phyloP scores from a whole-genome alignment of 2,113 vertebrate genomes.

The Bostrychus sinensis region DNA sequence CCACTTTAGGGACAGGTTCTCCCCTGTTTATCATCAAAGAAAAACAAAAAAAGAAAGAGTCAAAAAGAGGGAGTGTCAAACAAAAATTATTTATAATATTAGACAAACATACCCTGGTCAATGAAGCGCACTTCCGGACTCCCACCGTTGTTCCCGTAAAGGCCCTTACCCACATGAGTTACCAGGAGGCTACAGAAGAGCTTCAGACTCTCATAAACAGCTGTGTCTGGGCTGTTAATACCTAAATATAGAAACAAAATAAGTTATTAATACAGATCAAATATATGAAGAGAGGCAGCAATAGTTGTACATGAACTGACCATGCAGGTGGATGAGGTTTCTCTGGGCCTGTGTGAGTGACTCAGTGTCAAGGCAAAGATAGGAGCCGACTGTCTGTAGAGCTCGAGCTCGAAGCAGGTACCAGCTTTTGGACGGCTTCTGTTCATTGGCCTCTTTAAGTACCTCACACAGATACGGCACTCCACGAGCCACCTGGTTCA shows the following conservation, averaged over 20 bases:
- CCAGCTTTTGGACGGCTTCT: conserved; percentile 84
- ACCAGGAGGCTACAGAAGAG: conserved; percentile 86
- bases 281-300: not conserved
- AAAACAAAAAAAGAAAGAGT: not conserved
- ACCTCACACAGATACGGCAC: conserved; percentile 78
- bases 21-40: conserved; percentile 71
- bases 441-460: conserved; percentile 80
- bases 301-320: conserved; percentile 63
- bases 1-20: conserved; percentile 91
- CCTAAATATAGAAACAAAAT: conserved; percentile 68
- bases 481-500: conserved; percentile 80
- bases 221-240: conserved; percentile 80
- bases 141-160: conserved; percentile 68
- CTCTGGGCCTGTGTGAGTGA: conserved; percentile 71
- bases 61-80: not conserved
- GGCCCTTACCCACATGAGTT: conserved; percentile 80
- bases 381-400: conserved; percentile 81
- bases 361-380: conserved; percentile 80
- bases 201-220: conserved; percentile 85
- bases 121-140: conserved; percentile 71
- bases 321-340: conserved; percentile 73
- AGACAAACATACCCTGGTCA: conserved; percentile 78
- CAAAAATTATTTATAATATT: not conserved
- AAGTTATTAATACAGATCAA: not conserved
- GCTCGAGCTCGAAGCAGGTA: conserved; percentile 85